Base-by-base conservation (phyloP, 1,140 invertebrate species). In the Heliconius eleuchia region DNA sequence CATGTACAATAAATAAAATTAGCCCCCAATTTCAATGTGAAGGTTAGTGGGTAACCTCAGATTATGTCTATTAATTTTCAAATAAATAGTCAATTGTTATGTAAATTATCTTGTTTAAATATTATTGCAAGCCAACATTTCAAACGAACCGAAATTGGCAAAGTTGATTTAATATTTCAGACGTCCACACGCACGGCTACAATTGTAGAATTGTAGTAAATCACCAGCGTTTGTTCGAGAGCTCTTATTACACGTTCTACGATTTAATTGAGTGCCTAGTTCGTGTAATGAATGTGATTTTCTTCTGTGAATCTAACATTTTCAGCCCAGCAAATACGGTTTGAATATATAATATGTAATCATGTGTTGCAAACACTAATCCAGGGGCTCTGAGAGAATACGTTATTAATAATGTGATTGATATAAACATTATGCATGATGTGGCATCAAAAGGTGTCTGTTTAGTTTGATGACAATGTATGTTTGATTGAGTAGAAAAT, bases 231-330 rank as follows among this genome's bases (percentile, higher is more conserved):
- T 77, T 80, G 79, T 83, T 83, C 81, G 66, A 83, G 84, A 81
- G 80, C 84, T 81, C 83, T 83, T 83, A 84, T 86, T 87, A 86
- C 83, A 74, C 78, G 76, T 82, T 76, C 79, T 77, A 81, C 71
- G 84, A 85, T 88, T 87, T 89, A 89, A 89, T 87, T 87, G 85
- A 89, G 84, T 84, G 82, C 80, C 74, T 82, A 81, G 82, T 82
- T 85, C 83, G 81, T 82, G 79, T 81, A 84, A 84, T 77, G 79
- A 83, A 82, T 83, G 74, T 79, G 84, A 85, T 83, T 83, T 83
- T 85, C 82, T 79, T 83, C 74, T 80, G 76, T 78, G 71, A 70
- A 80, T 72, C 60, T 72, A 50, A 77, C 71, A 72, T 55, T 77
- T 34, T 77, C 75, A 60, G 74, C 75, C 52, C 34, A 79, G 77